Evolutionary conservation across 2,888 invertebrate species (phyloP).

Genomic region (Clanis bilineata): DNA sequence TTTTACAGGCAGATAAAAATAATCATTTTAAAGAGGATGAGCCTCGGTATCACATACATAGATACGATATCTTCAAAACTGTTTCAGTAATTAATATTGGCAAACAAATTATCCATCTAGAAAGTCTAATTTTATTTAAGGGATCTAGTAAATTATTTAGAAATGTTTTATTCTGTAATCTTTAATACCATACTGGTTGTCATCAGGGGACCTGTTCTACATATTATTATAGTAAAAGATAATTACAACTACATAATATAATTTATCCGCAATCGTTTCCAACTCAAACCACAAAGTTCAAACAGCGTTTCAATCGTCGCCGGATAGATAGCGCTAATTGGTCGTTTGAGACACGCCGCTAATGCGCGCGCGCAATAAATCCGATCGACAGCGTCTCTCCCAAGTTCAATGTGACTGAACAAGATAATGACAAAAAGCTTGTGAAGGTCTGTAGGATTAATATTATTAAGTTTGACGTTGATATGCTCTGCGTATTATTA

Average conservation of each 20-base stretch:
- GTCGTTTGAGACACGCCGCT: constrained; percentile 72
- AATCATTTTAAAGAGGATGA: no score
- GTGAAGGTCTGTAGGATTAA: neutral
- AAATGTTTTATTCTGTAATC: no score
- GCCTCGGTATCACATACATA: no score
- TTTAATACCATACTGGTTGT: no score
- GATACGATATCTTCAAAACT: no score
- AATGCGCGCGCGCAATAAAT: constrained; percentile 65
- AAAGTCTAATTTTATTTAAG: no score
- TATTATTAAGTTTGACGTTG: neutral
- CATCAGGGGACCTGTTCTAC: no score
- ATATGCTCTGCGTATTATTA: neutral
- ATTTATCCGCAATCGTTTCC: constrained; percentile 23
- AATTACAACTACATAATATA: neutral
- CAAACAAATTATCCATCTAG: no score
- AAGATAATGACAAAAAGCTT: neutral
- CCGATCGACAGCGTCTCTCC: constrained; percentile 31
- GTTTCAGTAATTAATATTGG: no score
- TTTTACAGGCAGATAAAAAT: no score
- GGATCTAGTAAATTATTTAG: no score
- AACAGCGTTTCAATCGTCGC: constrained; percentile 66
- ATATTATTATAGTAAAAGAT: no score
- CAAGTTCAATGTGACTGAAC: constrained; percentile 18
- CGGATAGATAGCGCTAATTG: constrained; percentile 72
- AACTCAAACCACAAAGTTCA: constrained; percentile 32